Evolutionary conservation across 2,888 invertebrate genomes (phyloP).

Genomic region (Drosophila siamana): DNA sequence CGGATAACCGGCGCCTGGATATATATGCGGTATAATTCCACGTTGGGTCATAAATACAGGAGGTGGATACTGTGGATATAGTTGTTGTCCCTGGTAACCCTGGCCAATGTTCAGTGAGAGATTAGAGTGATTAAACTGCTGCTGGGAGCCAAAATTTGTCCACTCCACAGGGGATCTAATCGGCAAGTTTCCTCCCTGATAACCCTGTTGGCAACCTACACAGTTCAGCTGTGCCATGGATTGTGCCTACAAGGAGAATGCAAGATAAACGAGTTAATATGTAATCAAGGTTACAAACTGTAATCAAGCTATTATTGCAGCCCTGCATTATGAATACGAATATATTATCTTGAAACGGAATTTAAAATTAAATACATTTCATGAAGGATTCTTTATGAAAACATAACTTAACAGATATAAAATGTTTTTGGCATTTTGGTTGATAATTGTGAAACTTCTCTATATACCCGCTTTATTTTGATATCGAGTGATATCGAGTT

Average conservation of each 20-base stretch:
- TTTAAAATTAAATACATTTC: too few species aligned
- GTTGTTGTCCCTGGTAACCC: slow-evolving; percentile 83
- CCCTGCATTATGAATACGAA: too few species aligned
- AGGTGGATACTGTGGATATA: slow-evolving; percentile 85
- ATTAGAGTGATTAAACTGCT: slow-evolving; percentile 86
- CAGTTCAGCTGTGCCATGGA: slow-evolving; percentile 90
- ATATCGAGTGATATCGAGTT: too few species aligned
- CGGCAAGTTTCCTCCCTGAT: slow-evolving; percentile 65
- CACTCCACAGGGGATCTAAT: slow-evolving; percentile 73
- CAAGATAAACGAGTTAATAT: too few species aligned
- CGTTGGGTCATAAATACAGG: slow-evolving; percentile 84
- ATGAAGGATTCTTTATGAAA: too few species aligned
- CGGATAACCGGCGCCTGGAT: slow-evolving; percentile 85
- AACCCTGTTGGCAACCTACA: slow-evolving; percentile 86
- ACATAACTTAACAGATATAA: too few species aligned
- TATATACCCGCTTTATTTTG: too few species aligned
- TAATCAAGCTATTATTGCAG: too few species aligned
- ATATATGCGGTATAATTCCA: slow-evolving; percentile 82
- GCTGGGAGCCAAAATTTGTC: slow-evolving; percentile 79
- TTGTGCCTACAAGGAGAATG: slow-evolving; percentile 87
- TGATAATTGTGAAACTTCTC: too few species aligned
- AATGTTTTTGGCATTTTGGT: too few species aligned
- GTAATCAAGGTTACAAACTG: too few species aligned
- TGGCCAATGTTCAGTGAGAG: slow-evolving; percentile 86
- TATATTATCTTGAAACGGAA: too few species aligned